Evolutionary conservation across 2,113 vertebrate genomes (phyloP).

Genomic region (Cololabis saira): DNA sequence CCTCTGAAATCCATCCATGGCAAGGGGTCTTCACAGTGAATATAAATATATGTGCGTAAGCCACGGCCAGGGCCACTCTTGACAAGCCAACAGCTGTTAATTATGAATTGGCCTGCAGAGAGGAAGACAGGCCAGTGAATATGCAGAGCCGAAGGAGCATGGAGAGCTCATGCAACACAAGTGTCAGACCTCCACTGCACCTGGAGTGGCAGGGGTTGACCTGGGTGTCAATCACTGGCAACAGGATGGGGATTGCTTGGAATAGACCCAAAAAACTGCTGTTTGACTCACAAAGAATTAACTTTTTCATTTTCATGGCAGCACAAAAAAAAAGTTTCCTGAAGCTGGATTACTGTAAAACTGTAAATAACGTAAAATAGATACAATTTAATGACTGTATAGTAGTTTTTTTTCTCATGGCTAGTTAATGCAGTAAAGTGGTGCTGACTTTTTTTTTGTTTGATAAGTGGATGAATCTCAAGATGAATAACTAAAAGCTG

Average conservation of each 20-base stretch:
- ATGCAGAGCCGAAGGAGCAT: constrained; percentile 79
- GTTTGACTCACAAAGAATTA: constrained; percentile 59
- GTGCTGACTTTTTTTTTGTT: no score
- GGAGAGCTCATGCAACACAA: constrained; percentile 75
- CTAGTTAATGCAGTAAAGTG: no score
- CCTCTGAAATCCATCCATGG: constrained; percentile 80
- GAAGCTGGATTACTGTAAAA: not conserved
- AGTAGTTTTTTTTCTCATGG: no score
- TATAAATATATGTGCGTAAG: constrained; percentile 82
- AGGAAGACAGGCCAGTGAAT: constrained; percentile 84
- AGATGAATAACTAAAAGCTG: no score
- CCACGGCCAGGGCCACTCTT: constrained; percentile 80
- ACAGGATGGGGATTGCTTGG: constrained; percentile 65
- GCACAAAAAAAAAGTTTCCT: no score
- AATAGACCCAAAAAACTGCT: constrained; percentile 67
- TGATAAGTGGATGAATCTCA: no score
- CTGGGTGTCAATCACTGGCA: constrained; percentile 81
- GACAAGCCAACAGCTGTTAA: constrained; percentile 89
- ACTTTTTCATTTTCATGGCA: constrained; percentile 39
- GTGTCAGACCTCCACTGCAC: constrained; percentile 81
- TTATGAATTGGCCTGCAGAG: constrained; percentile 84
- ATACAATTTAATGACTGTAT: no score
- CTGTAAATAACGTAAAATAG: no score
- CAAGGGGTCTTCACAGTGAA: constrained; percentile 81
- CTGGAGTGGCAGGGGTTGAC: constrained; percentile 76